Base-by-base conservation (phyloP, 2,797 vertebrate genomes). In the Eulemur mongoz region DNA sequence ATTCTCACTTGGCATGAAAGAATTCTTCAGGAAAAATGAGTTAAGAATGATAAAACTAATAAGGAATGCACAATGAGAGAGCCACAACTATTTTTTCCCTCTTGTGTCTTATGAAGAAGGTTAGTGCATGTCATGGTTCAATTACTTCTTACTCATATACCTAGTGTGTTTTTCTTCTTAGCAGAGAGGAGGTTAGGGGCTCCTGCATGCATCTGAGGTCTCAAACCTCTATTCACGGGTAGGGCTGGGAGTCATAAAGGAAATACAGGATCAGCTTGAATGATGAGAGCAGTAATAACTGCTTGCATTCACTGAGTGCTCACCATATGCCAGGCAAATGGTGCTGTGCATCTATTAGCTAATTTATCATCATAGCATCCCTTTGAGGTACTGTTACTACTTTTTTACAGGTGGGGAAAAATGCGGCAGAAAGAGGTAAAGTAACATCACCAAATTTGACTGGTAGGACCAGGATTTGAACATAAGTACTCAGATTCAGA, bases 301-400 rank as follows among this genome's bases (percentile, higher is more conserved):
- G 76, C 69, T 70, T 67, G 57, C n/a, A 91, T 87, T 94, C 91
- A 78, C 12, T 57, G 67, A 93, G 82, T 57, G 54, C 35, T 96
- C 45, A 84, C 89, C 84, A 80, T 87, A 90, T 95, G 85, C 79
- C 91, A 94, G 82, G 70, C 69, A 95, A 91, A 94, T 78, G 1
- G 2, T 93, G 57, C n/a, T 30, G 92, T 73, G 69, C 40, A 79
- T 86, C 69, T n/a, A 89, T 52, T 27, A 86, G 87, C 20, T 89
- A 88, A 89, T 93, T 87, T 95, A 89, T 83, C 88, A 69, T 89
- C 25, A 57, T 81, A 95, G 93, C 27, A n/a, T 84, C 61, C 89
- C 38, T 91, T 7, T 69, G 40, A 96, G 93, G 45, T 25, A 83
- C 65, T 76, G 59, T 89, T 76, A 48, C 75, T 95, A 82, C 23